Conservation (phyloP, 2,888 invertebrate genomes). For the Caenorhabditis zanzibari region DNA sequence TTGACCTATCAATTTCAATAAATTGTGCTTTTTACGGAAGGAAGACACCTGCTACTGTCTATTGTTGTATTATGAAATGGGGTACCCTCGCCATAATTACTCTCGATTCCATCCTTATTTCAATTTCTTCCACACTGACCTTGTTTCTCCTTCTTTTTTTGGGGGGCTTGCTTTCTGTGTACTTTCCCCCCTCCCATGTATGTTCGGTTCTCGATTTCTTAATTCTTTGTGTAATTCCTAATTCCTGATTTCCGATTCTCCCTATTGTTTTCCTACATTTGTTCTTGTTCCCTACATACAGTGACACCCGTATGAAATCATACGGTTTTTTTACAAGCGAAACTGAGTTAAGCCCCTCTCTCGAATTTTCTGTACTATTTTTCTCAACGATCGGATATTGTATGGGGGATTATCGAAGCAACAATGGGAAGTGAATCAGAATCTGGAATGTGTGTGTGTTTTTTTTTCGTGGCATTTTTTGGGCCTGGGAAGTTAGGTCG, state of each 20-base stretch:
- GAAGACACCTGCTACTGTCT: slow-evolving; percentile 21
- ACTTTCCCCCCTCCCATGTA: neutral
- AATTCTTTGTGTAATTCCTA: slow-evolving; percentile 23
- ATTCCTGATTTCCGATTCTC: slow-evolving; percentile 6
- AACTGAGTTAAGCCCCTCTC: too few species aligned
- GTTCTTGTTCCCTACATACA: too few species aligned
- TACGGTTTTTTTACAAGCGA: too few species aligned
- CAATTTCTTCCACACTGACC: slow-evolving; percentile 21
- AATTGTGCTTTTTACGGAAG: too few species aligned
- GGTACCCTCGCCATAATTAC: slow-evolving; percentile 35
- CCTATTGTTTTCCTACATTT: neutral
- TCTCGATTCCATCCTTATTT: slow-evolving; percentile 24
- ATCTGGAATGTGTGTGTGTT: too few species aligned
- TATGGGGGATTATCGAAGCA: too few species aligned
- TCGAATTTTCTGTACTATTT: too few species aligned
- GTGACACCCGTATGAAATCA: too few species aligned
- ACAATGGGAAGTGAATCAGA: too few species aligned
- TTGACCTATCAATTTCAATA: neutral
- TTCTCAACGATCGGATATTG: too few species aligned
- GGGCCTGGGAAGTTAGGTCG: too few species aligned
- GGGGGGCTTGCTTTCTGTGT: slow-evolving; percentile 2
- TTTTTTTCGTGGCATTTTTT: too few species aligned
- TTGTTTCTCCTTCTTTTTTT: slow-evolving; percentile 13
- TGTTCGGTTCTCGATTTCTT: neutral
- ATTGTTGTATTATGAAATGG: neutral